Evolutionary conservation across 2,888 invertebrate species (phyloP), one percentile per base, ranked within the genome.

Genomic region (Barypeithes pellucidus): DNA sequence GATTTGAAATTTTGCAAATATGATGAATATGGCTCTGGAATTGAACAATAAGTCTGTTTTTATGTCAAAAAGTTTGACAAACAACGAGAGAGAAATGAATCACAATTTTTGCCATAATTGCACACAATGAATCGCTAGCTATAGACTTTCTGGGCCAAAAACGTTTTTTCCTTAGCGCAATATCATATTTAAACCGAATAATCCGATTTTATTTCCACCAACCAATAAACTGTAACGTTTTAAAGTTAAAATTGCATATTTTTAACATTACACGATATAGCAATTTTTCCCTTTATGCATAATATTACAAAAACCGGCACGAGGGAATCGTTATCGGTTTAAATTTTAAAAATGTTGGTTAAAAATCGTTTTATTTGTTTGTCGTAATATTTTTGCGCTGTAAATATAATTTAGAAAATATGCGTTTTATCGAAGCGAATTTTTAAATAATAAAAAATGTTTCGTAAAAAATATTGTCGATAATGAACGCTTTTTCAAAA

Each of bases 231-330:
- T 22, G 12, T 16, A 45, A 45, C 43, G 16, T 16, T 18, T 45
- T 45, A 4, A 16, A 18, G 16, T n/a, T 3, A 47, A 12, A 47
- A 43, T 3, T 43, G 43, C 16, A 43, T 39, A 43, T 43, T 43
- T n/a, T 43, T 43, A 16, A 43, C 14, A 43, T 43, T 5, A 43
- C n/a, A 43, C 7, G 0, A n/a, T 1, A 43, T 43, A 16, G 5
- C 43, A 16, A 43, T 43, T 43, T 29, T 43, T 16, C 14, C 43
- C n/a, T 16, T 43, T 41, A 7, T 43, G 43, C 14, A 43, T 16
- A 43, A 43, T 43, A 43, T 43, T 43, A 43, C 43, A 43, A 43
- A 43, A 47, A 20, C 12, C 18, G 9, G 12, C 47, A 16, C 43
- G 43, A 5, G 43, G 16, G 43, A 43, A 16, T 43, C 14, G 43